These are phyloP conservation scores for Lithophane semibrunnea DNA, from an alignment of 2,888 invertebrate species.

Conservation along the genomic window DNA sequence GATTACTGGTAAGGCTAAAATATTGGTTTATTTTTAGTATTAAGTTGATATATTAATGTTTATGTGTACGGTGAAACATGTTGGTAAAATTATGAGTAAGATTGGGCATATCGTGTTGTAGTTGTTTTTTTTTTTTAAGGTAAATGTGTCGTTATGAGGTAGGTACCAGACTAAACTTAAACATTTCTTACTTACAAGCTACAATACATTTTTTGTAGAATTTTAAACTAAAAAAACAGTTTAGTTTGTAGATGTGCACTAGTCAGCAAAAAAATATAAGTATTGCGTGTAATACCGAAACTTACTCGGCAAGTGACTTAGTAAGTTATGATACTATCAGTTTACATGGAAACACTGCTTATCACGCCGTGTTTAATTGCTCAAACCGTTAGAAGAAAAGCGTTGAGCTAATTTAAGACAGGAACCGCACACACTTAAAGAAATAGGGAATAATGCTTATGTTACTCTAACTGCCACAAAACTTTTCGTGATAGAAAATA, in stretches of 20 bases:
- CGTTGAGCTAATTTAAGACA: constrained; percentile 20
- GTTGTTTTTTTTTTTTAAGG: constrained; percentile 9
- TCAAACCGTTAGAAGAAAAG: constrained; percentile 24
- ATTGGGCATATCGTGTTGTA: constrained; percentile 32
- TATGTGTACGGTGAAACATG: constrained; percentile 19
- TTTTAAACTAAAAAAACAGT: neutral
- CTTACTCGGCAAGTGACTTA: neutral
- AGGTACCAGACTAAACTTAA: too few species aligned
- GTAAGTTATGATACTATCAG: constrained; percentile 24
- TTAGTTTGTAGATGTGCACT: neutral
- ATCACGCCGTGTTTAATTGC: constrained; percentile 26
- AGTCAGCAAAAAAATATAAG: neutral
- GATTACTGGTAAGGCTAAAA: constrained; percentile 59
- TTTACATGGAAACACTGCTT: constrained; percentile 12
- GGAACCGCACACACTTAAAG: constrained; percentile 14
- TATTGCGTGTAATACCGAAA: constrained; percentile 8
- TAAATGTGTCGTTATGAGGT: too few species aligned
- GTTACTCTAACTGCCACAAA: constrained; percentile 7
- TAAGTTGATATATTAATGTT: constrained; percentile 34
- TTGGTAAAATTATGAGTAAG: constrained; percentile 35
- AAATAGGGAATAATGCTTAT: constrained; percentile 15
- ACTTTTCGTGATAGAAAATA: constrained; percentile 25
- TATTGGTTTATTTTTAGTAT: constrained; percentile 51
- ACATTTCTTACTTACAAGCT: neutral
- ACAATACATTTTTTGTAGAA: neutral